phyloP scores from a whole-genome alignment of 2,797 vertebrate genomes.

The Melanotaenia pygmaea region DNA sequence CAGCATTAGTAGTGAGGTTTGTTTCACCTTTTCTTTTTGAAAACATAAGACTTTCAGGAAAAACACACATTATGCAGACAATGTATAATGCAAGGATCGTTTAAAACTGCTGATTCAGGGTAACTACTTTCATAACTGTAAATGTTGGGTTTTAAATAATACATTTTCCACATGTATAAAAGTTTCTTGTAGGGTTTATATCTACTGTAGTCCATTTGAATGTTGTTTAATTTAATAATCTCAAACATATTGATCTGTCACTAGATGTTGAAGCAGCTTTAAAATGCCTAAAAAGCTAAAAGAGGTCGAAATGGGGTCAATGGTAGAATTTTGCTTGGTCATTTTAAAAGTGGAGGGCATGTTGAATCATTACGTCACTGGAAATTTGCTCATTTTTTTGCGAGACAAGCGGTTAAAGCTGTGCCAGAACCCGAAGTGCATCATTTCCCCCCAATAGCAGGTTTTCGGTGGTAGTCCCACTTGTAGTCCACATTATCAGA shows the following conservation, averaged over 20 bases:
- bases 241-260: conserved; percentile 2
- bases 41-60: conserved; percentile 20
- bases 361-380: conserved; percentile 36
- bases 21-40: conserved; percentile 1
- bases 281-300: conserved; percentile 23
- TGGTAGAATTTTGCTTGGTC: conserved; percentile 20
- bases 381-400: conserved; percentile 19
- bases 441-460: conserved; percentile 34
- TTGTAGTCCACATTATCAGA: conserved; percentile 24
- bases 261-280: conserved; percentile 23
- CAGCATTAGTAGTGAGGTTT: conserved; percentile 20
- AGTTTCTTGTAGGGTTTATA: neutral
- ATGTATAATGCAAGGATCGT: conserved; percentile 47
- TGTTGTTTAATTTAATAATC: neutral
- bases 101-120: conserved; percentile 36
- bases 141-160: conserved; percentile 13
- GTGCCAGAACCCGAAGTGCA: conserved; percentile 46
- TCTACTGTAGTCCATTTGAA: neutral
- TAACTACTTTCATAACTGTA: conserved; percentile 30
- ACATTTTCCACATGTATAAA: neutral
- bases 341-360: conserved; percentile 29
- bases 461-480: conserved; percentile 20
- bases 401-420: conserved; percentile 47
- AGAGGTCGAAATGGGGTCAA: conserved; percentile 32
- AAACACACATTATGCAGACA: conserved; percentile 19